Evolutionary conservation across 2,797 vertebrate genomes (phyloP).

Genomic region (Acanthurus tractus): DNA sequence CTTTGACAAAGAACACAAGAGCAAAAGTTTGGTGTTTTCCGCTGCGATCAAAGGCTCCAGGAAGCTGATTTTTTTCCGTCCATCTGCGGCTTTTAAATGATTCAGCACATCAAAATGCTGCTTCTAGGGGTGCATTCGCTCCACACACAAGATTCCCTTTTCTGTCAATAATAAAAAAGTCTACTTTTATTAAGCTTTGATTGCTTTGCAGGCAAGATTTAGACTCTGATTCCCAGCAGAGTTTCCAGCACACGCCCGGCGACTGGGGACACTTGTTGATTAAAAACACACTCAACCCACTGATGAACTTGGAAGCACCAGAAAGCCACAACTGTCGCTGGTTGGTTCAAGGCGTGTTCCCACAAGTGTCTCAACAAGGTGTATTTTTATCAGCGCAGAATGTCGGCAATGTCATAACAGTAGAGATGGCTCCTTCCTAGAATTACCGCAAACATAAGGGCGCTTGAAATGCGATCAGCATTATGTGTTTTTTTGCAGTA

Average conservation of each 20-base stretch:
- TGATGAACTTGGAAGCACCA: constrained; percentile 56
- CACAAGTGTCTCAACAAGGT: constrained; percentile 71
- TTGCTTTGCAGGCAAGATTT: constrained; percentile 5
- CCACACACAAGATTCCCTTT: constrained; percentile 13
- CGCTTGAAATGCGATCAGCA: constrained; percentile 64
- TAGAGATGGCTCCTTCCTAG: constrained; percentile 66
- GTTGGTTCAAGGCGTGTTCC: constrained; percentile 60
- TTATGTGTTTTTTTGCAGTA: constrained; percentile 54
- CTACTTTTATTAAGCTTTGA: not conserved
- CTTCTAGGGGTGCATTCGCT: constrained; percentile 29
- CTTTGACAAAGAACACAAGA: not conserved
- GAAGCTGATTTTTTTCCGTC: constrained; percentile 47
- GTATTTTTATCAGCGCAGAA: constrained; percentile 80
- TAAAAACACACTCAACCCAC: constrained; percentile 48
- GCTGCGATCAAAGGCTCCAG: constrained; percentile 28
- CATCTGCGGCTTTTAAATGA: constrained; percentile 82
- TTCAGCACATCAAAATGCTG: constrained; percentile 66
- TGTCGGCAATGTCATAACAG: constrained; percentile 74
- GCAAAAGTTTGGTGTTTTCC: constrained; percentile 11
- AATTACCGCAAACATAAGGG: constrained; percentile 77
- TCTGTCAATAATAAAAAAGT: not conserved
- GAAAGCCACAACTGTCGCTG: constrained; percentile 56
- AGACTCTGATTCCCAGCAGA: not conserved
- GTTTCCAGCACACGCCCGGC: constrained; percentile 6
- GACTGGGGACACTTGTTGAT: constrained; percentile 48